These are phyloP conservation scores for Trachelus troglodyta DNA, from an alignment of 2,888 invertebrate species.

Conservation along the genomic window DNA sequence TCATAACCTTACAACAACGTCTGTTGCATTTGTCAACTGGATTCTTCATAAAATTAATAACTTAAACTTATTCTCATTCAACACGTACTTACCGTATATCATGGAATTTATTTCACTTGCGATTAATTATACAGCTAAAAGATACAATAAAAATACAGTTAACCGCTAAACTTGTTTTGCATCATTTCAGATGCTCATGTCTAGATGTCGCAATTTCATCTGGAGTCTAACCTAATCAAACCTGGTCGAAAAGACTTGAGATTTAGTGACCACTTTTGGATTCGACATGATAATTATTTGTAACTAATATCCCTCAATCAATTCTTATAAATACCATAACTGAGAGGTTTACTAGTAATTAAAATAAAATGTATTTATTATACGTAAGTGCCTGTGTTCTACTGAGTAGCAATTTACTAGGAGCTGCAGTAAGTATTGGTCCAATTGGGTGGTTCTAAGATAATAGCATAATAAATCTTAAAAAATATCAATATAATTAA, in stretches of 20 bases:
- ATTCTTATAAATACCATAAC: neutral
- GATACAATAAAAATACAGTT: neutral
- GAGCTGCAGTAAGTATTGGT: neutral
- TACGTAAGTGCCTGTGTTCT: slow-evolving; percentile 31
- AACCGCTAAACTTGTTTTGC: neutral
- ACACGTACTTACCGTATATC: neutral
- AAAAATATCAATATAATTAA: slow-evolving; percentile 8
- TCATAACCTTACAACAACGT: neutral
- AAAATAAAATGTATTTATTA: slow-evolving; percentile 6
- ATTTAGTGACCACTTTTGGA: neutral
- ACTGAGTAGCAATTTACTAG: slow-evolving; percentile 3
- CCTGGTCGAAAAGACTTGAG: neutral
- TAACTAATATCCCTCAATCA: neutral
- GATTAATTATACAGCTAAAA: neutral
- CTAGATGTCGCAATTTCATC: neutral
- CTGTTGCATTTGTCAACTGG: neutral
- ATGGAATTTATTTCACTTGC: neutral
- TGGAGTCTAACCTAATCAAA: neutral
- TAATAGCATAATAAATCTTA: neutral
- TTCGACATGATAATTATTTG: neutral
- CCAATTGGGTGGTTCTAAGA: neutral
- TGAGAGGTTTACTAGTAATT: neutral
- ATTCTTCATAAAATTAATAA: neutral
- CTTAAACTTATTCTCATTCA: neutral
- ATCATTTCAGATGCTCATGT: neutral